Evolutionary conservation across 2,888 invertebrate species (phyloP), one percentile per base, ranked within the genome.

Genomic region (Thymelicus sylvestris): DNA sequence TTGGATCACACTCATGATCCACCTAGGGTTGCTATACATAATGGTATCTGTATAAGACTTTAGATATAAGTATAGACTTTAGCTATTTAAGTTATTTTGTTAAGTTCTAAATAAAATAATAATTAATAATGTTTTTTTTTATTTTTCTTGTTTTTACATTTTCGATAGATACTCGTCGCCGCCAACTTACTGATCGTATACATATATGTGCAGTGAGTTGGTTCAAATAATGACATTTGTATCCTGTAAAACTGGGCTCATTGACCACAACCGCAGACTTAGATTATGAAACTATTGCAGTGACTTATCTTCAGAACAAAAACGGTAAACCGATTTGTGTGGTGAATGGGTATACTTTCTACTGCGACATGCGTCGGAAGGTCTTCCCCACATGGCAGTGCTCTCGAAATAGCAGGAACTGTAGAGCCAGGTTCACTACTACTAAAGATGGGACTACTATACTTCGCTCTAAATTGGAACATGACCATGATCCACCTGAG

Each of bases 341-440:
- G 48, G 68, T 83, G 0, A 75, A 83, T n/a, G 81, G 80, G 0
- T 85, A 78, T 67, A 81, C 81, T 0, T 86, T 82, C 71, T 83
- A 81, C 72, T 68, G 75, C 39, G 75, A 80, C 44, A 79, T 73
- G 66, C 74, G 74, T 0, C 75, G 74, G 19, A 70, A 71, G 13
- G 76, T 75, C 38, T 78, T 79, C 0, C 74, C 79, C 48, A 67
- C 74, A 15, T 80, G 77, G 77, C 74, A 76, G 7, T 81, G 81
- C 61, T 77, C 78, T n/a, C 76, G 73, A 19, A 74, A 31, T 31
- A 31, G 72, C 5, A 72, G 73, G 31, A 38, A 50, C 0, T 74
- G 74, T 44, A 74, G 59, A 52, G 74, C 74, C 24, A 70, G 66
- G 15, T 71, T 74, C 66, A 72, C 63, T 8, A 52, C 67, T 1